phyloP scores from a whole-genome alignment of 92 coral and sea anemone species.

The Ricordea florida region DNA sequence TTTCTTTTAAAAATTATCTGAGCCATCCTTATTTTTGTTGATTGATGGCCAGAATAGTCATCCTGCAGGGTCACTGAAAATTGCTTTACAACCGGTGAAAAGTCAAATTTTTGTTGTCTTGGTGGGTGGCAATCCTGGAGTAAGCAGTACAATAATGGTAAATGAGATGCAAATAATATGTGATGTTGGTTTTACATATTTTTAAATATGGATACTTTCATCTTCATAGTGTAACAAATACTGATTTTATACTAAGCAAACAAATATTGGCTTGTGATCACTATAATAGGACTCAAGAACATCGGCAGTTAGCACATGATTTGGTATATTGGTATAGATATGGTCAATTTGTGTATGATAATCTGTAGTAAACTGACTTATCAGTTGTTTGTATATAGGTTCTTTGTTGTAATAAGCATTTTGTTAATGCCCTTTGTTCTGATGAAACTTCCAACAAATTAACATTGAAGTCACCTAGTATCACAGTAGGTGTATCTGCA shows the following conservation, averaged over 20 bases:
- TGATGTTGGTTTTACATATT: no score
- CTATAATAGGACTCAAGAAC: conserved; percentile 50
- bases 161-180: no score
- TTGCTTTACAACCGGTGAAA: no score
- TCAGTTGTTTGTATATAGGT: conserved; percentile 45
- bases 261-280: conserved; percentile 53
- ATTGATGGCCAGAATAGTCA: no score
- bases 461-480: conserved; percentile 52
- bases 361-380: conserved; percentile 44
- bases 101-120: no score
- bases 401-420: conserved; percentile 15
- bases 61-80: no score
- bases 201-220: no score
- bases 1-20: no score
- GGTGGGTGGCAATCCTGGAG: no score
- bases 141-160: no score
- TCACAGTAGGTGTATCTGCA: conserved; percentile 2
- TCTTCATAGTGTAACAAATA: no score
- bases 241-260: not conserved
- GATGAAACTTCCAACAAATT: conserved; percentile 21
- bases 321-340: conserved; percentile 52
- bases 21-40: no score
- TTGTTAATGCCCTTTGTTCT: conserved; percentile 21
- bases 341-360: conserved; percentile 50
- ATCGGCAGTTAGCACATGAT: conserved; percentile 16